Conservation (phyloP, 2,888 invertebrate genomes). For the Seira ritae region DNA sequence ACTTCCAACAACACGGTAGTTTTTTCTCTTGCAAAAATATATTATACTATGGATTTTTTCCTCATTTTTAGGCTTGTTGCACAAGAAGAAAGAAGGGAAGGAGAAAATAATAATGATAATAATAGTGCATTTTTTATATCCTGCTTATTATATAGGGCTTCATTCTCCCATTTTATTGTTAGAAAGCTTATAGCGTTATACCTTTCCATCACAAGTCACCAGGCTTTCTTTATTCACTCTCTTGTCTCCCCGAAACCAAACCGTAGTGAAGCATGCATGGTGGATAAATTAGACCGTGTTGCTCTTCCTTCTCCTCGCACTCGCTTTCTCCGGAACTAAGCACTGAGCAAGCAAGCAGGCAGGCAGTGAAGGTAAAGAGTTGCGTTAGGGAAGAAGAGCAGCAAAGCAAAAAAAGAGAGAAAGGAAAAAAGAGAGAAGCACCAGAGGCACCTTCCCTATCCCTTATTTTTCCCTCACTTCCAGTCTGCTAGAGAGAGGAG, state of each 20-base stretch:
- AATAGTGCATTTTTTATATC: neutral
- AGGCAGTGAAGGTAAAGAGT: no score
- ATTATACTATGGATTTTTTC: neutral
- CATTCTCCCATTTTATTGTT: neutral
- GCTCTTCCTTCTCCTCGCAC: neutral
- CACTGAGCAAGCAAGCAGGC: no score
- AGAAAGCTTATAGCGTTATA: neutral
- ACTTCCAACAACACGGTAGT: no score
- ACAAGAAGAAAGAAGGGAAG: neutral
- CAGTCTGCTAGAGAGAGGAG: slow-evolving; percentile 5
- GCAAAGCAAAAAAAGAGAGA: no score
- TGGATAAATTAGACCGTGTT: neutral
- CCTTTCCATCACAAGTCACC: neutral
- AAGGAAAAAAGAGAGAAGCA: no score
- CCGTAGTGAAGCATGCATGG: neutral
- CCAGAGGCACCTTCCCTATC: neutral
- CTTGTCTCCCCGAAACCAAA: neutral
- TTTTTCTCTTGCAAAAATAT: neutral
- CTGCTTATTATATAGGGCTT: neutral
- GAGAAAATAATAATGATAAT: neutral
- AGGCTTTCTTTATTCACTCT: neutral
- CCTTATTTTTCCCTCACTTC: slow-evolving; percentile 3
- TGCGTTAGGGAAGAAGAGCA: no score
- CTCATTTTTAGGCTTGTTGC: neutral
- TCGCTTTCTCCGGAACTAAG: neutral